Evolutionary conservation across 1,140 invertebrate genomes (phyloP), one percentile per base, ranked within the genome.

Genomic region (Cydia fagiglandana): DNA sequence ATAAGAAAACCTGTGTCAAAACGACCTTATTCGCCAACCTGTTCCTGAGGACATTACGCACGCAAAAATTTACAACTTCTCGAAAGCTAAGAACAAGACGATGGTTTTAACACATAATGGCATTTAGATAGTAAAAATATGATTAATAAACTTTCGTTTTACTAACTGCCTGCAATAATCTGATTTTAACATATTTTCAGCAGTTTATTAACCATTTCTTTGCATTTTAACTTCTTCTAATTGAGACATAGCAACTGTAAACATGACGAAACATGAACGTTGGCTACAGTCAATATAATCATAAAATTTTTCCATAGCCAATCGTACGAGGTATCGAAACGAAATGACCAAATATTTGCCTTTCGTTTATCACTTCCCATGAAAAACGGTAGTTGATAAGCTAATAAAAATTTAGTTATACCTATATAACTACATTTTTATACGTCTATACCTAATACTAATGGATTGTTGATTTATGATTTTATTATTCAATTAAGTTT

Each of bases 111-210:
- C 34, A 38, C 34, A 38, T 20, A 38, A 70, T 70, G 30, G 34
- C 17, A 30, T 68, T 68, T 4, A 64, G 30, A 38, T 17, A 38
- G 66, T 38, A 7, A 17, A 41, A 10, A 70, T 38, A 38, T 70
- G 15, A 70, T 70, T 70, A 2, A 38, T 17, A 30, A 38, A 70
- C 66, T 70, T 70, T 70, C 66, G 2, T 70, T 70, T 70, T 41
- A 6, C 34, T 70, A 70, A 70, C 38, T 38, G 4, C 66, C 6
- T 61, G 6, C 20, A 61, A 56, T 56, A 56, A 61, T 61, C 17
- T 24, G 20, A 61, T 24, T 61, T 61, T 24, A 61, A 24, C 20
- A 61, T 61, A 24, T 24, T 61, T 20, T 61, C 7, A 20, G 9
- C 20, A 61, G 17, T 10, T 61, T 24, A 61, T 61, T 61, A 61